Evolutionary conservation across 2,797 vertebrate genomes (phyloP).

Genomic region (Diplodus puntazzo): DNA sequence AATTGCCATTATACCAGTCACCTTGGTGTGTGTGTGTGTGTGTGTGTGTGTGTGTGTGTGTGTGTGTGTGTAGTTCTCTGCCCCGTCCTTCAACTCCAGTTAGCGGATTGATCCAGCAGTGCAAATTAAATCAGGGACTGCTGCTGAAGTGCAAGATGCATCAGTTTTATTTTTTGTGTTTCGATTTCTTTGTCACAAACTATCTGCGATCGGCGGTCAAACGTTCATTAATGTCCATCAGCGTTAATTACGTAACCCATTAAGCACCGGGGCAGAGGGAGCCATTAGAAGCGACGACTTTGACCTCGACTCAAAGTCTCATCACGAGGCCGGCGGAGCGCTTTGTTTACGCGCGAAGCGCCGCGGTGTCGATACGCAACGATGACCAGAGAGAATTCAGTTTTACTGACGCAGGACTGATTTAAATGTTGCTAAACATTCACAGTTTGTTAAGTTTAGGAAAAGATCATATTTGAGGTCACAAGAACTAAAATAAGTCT

Average conservation of each 20-base stretch:
- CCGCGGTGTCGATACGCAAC: conserved; percentile 21
- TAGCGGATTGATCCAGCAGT: conserved; percentile 62
- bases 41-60: conserved; percentile 25
- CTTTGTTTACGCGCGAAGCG: conserved; percentile 59
- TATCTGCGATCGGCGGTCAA: conserved; percentile 64
- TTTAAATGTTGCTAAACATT: no score
- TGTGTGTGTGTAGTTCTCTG: conserved; percentile 6
- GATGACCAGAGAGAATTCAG: background rate
- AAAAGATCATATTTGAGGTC: no score
- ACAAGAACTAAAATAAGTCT: no score
- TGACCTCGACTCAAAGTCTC: conserved; percentile 70
- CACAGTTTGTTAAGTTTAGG: no score
- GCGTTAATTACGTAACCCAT: conserved; percentile 73
- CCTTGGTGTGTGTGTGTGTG: background rate
- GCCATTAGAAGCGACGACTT: conserved; percentile 73
- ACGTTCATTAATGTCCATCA: conserved; percentile 79
- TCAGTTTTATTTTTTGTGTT: conserved; percentile 69
- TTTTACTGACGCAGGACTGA: no score
- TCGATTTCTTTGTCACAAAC: conserved; percentile 62
- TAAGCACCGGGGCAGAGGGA: conserved; percentile 64
- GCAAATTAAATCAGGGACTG: conserved; percentile 60
- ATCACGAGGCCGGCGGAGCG: conserved; percentile 62
- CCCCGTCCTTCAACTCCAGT: conserved; percentile 65
- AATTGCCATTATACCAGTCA: no score
- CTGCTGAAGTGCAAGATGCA: conserved; percentile 44